Evolutionary conservation across 2,797 vertebrate genomes (phyloP).

Genomic region (Lithobates sylvaticus): DNA sequence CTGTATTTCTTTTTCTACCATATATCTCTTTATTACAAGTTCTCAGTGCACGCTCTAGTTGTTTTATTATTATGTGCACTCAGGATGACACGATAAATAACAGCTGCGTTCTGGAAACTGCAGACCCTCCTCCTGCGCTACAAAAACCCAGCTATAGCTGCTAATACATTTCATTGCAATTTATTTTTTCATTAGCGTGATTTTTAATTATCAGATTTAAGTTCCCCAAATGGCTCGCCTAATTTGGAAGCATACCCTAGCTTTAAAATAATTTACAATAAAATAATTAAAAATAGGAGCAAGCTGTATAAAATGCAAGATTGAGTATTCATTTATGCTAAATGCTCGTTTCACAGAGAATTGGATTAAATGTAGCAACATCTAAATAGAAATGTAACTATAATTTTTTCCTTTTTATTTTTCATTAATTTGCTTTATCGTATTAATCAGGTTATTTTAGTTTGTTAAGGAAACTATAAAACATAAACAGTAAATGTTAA

Average conservation of each 20-base stretch:
- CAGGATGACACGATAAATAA: constrained; percentile 25
- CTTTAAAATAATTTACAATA: constrained; percentile 48
- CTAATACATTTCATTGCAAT: constrained; percentile 40
- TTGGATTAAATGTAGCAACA: constrained; percentile 1
- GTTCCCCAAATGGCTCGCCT: constrained; percentile 35
- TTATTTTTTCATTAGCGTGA: constrained; percentile 37
- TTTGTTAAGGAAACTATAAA: neutral
- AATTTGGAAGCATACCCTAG: constrained; percentile 24
- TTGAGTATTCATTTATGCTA: constrained; percentile 39
- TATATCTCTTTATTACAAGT: constrained; percentile 29
- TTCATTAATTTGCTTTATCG: neutral
- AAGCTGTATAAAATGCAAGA: constrained; percentile 14
- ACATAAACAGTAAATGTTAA: too few species aligned
- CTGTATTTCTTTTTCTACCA: constrained; percentile 4
- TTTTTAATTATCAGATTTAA: constrained; percentile 37
- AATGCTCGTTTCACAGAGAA: constrained; percentile 13
- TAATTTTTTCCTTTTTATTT: neutral
- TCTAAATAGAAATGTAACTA: constrained; percentile 27
- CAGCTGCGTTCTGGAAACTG: neutral
- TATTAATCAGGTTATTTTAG: neutral
- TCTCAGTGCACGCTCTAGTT: constrained; percentile 5
- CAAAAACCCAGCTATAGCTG: constrained; percentile 14
- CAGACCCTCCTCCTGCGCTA: constrained; percentile 16
- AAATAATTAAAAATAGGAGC: constrained; percentile 34
- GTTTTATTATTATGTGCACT: constrained; percentile 9